phyloP scores from a whole-genome alignment of 1,140 invertebrate genomes.

The Rhopalosiphum padi region DNA sequence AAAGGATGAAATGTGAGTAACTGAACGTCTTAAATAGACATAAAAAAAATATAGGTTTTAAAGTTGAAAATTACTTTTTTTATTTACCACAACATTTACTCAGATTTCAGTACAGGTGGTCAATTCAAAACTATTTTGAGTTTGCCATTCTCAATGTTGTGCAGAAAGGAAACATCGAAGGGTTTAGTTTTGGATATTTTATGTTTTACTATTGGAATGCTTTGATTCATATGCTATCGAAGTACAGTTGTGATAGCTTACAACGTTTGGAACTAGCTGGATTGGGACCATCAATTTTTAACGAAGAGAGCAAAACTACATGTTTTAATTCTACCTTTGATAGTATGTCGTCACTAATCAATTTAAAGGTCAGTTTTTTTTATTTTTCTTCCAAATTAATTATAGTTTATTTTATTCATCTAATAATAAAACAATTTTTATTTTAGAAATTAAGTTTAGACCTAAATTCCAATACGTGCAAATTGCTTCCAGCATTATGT shows the following conservation, averaged over 20 bases:
- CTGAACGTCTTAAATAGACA: not conserved
- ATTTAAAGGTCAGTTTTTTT: conserved; percentile 46
- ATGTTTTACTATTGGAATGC: conserved; percentile 50
- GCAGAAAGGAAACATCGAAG: conserved; percentile 44
- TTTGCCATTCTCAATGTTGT: conserved; percentile 14
- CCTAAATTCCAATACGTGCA: conserved; percentile 23
- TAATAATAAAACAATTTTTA: not conserved
- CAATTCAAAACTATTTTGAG: conserved; percentile 39
- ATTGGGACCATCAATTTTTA: conserved; percentile 28
- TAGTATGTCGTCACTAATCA: conserved; percentile 10
- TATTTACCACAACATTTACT: not conserved
- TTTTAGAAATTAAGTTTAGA: conserved; percentile 53
- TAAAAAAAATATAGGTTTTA: not conserved
- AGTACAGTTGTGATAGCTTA: conserved; percentile 44
- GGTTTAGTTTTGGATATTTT: conserved; percentile 46
- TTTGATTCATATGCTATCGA: conserved; percentile 44
- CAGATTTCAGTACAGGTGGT: conserved; percentile 37
- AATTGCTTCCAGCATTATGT: conserved; percentile 47
- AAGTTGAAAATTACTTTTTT: not conserved
- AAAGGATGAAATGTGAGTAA: conserved; percentile 1
- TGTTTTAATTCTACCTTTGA: conserved; percentile 42
- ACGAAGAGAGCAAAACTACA: not conserved
- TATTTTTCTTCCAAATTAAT: not conserved
- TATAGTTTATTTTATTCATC: not conserved
- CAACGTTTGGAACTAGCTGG: conserved; percentile 34